Conservation (phyloP, 2,113 vertebrate genomes). For the Oryzias curvinotus region DNA sequence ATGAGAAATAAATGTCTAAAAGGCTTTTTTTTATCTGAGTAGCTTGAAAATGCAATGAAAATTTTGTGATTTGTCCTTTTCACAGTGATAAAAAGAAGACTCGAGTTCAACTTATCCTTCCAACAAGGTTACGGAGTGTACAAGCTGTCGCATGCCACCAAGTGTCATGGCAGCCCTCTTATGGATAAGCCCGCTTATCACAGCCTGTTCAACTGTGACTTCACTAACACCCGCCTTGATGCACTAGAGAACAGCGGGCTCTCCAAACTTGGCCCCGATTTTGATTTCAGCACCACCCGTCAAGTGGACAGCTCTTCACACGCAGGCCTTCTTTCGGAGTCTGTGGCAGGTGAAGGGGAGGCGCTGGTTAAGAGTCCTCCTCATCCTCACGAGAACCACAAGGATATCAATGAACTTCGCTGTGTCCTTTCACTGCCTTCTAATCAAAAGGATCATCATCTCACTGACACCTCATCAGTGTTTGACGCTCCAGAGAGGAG, state of each 20-base stretch:
- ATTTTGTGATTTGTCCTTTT: slow-evolving; percentile 24
- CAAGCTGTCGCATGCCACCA: slow-evolving; percentile 81
- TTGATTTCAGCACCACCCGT: slow-evolving; percentile 79
- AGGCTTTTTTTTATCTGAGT: neutral
- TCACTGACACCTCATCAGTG: slow-evolving; percentile 55
- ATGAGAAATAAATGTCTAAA: neutral
- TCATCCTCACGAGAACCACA: slow-evolving; percentile 39
- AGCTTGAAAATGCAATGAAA: neutral
- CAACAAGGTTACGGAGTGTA: slow-evolving; percentile 89
- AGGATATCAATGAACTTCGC: slow-evolving; percentile 46
- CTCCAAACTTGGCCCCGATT: slow-evolving; percentile 52
- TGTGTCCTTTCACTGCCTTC: slow-evolving; percentile 35
- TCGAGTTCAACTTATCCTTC: slow-evolving; percentile 93
- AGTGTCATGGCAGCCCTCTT: slow-evolving; percentile 54
- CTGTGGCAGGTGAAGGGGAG: slow-evolving; percentile 32
- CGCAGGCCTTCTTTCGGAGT: slow-evolving; percentile 64
- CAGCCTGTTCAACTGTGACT: slow-evolving; percentile 75
- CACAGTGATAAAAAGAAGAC: slow-evolving; percentile 83
- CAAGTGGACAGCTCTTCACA: slow-evolving; percentile 77
- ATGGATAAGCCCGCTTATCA: slow-evolving; percentile 73
- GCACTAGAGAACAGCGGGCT: slow-evolving; percentile 50
- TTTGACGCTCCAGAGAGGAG: slow-evolving; percentile 84
- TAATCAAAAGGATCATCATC: slow-evolving; percentile 58
- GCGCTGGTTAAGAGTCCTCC: slow-evolving; percentile 37
- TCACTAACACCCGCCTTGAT: slow-evolving; percentile 54